Conservation (phyloP, 2,888 invertebrate species). For the Psylliodes chrysocephalus region DNA sequence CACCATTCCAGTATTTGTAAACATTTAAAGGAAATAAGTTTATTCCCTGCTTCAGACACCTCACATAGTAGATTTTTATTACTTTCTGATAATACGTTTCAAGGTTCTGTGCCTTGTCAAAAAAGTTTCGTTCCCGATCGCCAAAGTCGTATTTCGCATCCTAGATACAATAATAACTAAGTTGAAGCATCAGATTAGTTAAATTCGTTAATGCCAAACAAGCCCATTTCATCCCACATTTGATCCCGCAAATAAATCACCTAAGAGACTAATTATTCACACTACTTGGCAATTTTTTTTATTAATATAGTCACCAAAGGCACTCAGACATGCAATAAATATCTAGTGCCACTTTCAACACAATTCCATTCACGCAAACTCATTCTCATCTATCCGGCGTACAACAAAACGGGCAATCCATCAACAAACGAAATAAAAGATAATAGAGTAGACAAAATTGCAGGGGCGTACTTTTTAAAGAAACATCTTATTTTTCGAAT, state of each 20-base stretch:
- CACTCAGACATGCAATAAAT: constrained; percentile 13
- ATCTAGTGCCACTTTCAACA: constrained; percentile 9
- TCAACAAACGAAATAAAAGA: constrained; percentile 11
- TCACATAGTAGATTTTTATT: too few species aligned
- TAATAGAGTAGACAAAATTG: constrained; percentile 30
- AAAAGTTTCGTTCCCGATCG: too few species aligned
- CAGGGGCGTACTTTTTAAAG: constrained; percentile 37
- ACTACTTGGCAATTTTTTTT: neutral
- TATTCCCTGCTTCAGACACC: too few species aligned
- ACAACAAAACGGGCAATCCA: constrained; percentile 10
- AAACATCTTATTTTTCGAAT: constrained; percentile 52
- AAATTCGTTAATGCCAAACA: too few species aligned
- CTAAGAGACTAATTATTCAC: constrained; percentile 5
- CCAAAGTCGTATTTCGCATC: too few species aligned
- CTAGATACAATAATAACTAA: too few species aligned
- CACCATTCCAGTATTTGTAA: too few species aligned
- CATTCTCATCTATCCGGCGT: constrained; percentile 12
- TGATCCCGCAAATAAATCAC: neutral
- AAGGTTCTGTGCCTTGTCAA: too few species aligned
- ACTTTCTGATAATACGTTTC: too few species aligned
- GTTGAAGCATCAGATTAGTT: too few species aligned
- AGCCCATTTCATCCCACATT: too few species aligned
- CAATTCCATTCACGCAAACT: neutral
- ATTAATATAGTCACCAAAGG: neutral
- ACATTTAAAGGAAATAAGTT: too few species aligned